Evolutionary conservation across 2,113 vertebrate genomes (phyloP), one percentile per base, ranked within the genome.

Genomic region (Mesitornis unicolor): DNA sequence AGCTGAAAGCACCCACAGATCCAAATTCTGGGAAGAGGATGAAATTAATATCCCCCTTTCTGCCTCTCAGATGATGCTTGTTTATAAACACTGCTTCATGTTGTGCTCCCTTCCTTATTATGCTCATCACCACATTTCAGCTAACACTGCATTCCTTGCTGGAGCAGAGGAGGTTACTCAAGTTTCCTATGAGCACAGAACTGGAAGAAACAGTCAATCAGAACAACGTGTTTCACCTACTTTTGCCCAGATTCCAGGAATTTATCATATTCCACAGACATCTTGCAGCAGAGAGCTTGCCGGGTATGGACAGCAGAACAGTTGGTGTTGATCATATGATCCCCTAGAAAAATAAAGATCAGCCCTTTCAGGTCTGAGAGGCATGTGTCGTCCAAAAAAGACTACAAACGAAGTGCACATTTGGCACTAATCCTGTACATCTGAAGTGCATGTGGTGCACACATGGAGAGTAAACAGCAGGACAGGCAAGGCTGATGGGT

Each of bases 191-290:
- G 15, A 81, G 22, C 17, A 63, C 31, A 68, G 51, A 60, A 82
- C 48, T 68, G 45, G 43, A 91, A 60, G 91, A 82, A 75, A 69
- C 63, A 61, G 69, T 61, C 77, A 84, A 61, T 84, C 42, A 43
- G 53, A 96, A 93, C 54, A 93, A 69, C 4, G 7, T 45, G 77
- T 70, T 89, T 85, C 71, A 92, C 99, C 92, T 98, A 99, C 99
- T 99, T 99, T 89, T 98, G 99, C 87, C 99, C 99, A 2, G 99
- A 99, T 95, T 99, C 98, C 10, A 99, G 98, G 97, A 99, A 99
- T 92, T 99, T 99, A 97, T 99, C 99, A 1, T 99, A 99, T 88
- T 99, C 99, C 93, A 99, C 99, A 3, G 99, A 99, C 99, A 99
- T 99, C 98, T 99, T 99, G 97, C 99, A 99, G 97, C 99, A 99